Conservation (phyloP, 64 coral and sea anemone species). For the Montipora capricornis region DNA sequence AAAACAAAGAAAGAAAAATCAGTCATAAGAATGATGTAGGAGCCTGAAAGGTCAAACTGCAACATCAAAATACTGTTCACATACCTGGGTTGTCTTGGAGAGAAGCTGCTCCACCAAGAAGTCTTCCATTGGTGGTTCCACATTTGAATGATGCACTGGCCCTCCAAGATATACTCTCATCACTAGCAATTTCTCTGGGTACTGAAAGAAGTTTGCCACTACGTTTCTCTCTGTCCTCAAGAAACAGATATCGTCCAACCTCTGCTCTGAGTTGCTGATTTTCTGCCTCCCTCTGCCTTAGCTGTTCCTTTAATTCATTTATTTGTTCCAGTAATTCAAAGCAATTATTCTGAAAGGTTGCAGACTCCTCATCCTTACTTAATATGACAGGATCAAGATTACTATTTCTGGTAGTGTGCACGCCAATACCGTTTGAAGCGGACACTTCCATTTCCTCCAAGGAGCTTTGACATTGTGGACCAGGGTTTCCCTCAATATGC, state of each 20-base stretch:
- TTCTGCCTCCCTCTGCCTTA: neutral
- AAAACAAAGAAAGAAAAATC: neutral
- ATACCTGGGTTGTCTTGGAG: neutral
- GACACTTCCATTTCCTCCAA: neutral
- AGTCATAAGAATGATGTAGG: too few relatives aligned
- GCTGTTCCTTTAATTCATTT: neutral
- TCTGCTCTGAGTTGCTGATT: neutral
- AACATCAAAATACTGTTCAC: too few relatives aligned
- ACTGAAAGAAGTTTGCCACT: neutral
- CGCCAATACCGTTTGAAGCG: too few relatives aligned
- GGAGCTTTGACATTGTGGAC: neutral
- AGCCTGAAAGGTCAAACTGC: too few relatives aligned
- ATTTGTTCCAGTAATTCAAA: constrained; percentile 2
- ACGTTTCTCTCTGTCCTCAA: neutral
- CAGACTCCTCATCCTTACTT: neutral
- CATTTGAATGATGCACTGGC: too few relatives aligned
- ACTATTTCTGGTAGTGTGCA: too few relatives aligned
- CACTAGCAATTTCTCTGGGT: too few relatives aligned
- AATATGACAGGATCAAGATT: neutral
- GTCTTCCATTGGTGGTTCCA: neutral
- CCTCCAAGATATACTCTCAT: too few relatives aligned
- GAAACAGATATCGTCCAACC: neutral
- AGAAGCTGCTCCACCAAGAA: constrained; percentile 14
- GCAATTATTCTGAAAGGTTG: neutral
- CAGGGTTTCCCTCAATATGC: neutral